These are phyloP conservation scores for Drosophila nebulosa DNA, from an alignment of 1,140 invertebrate genomes.

Conservation along the genomic window DNA sequence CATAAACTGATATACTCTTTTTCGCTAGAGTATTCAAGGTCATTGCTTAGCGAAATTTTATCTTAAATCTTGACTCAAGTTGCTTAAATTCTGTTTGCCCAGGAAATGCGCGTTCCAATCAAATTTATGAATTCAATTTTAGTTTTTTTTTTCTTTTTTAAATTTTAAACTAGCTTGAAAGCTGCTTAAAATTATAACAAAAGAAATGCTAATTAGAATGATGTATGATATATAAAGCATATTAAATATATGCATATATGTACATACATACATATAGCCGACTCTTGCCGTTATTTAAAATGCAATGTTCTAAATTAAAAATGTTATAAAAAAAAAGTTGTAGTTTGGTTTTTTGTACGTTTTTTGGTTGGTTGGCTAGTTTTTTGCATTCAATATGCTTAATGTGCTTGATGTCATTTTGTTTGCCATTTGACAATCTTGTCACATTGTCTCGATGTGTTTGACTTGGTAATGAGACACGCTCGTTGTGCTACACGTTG, in stretches of 20 bases:
- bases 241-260: background rate
- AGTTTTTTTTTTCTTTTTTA: background rate
- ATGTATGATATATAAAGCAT: background rate
- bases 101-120: constrained; percentile 1
- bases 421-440: constrained; percentile 69
- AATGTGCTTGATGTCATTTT: constrained; percentile 51
- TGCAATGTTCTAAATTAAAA: constrained; percentile 53
- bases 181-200: constrained; percentile 37
- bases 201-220: constrained; percentile 35
- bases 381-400: constrained; percentile 42
- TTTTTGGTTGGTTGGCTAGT: constrained; percentile 31
- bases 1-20: background rate
- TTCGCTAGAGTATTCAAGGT: background rate
- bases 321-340: constrained; percentile 25
- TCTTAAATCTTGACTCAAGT: background rate
- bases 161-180: constrained; percentile 16
- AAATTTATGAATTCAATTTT: constrained; percentile 12
- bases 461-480: constrained; percentile 67
- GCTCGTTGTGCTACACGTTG: constrained; percentile 25
- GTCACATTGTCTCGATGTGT: constrained; percentile 59
- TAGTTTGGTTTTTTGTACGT: background rate
- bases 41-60: background rate
- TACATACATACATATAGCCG: background rate
- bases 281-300: constrained; percentile 45
- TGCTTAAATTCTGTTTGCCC: constrained; percentile 4